Base-by-base conservation (phyloP, 2,888 invertebrate genomes). In the Baronia brevicornis region DNA sequence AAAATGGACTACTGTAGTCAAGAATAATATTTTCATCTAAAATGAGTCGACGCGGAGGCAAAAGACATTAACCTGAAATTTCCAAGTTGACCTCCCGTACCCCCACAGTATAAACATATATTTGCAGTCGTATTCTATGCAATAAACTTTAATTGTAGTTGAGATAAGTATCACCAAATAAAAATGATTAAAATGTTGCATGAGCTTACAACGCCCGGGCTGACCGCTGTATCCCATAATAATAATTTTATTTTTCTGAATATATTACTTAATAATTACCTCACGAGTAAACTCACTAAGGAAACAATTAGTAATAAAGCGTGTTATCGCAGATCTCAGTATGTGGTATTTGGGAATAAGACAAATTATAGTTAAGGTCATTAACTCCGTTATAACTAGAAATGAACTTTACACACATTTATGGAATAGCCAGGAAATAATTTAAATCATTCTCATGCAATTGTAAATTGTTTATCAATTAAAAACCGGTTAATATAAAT, bases 91-190 rank as follows among this genome's bases (percentile, higher is more conserved):
- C 33, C 33, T 35, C 27, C 14, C 5, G 14, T 17, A 28, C 14
- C 28, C 20, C 14, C 20, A 34, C n/a, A 35, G 24, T 32, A 23
- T 38, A 33, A 29, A 39, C 38, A 28, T 32, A 42, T 43, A 43
- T 46, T 44, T 43, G 38, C 40, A 44, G 42, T 43, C 43, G 31
- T 26, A 22, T 24, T 31, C 38, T 17, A 36, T 35, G 44, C 42
- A 43, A 50, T 53, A 51, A 52, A 46, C 34, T 43, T 47, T 44
- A 51, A 49, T 46, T 48, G 40, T 37, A 43, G 27, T 38, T 33
- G 34, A 48, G 45, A 46, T 46, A 44, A 29, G 28, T 14, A 48
- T 48, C 47, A 44, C 46, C 39, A 46, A 25, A 39, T 43, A 41
- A 38, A 42, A 36, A 39, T 36, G 44, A 46, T 37, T 38, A 37